Evolutionary conservation across 1,140 invertebrate genomes (phyloP).

Genomic region (Zaprionus africanus): DNA sequence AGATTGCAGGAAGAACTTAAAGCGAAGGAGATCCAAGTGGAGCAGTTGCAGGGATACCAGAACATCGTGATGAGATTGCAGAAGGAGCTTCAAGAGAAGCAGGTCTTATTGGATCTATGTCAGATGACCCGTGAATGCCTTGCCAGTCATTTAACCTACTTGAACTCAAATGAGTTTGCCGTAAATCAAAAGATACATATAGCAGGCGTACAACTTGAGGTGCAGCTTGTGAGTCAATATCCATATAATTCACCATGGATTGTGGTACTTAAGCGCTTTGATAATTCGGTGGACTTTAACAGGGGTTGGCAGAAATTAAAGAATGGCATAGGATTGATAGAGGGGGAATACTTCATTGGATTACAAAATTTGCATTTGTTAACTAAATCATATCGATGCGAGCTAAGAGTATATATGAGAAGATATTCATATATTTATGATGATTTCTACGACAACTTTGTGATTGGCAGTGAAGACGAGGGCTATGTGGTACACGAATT

Average conservation of each 20-base stretch:
- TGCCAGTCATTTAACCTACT: background rate
- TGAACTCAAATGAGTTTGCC: accelerated
- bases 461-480: conserved; percentile 5
- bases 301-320: conserved; percentile 8
- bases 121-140: background rate
- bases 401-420: background rate
- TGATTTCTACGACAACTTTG: conserved; percentile 11
- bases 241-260: background rate
- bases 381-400: background rate
- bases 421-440: background rate
- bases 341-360: conserved; percentile 18
- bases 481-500: background rate
- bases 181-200: background rate
- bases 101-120: background rate
- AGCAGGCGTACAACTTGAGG: background rate
- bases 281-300: background rate
- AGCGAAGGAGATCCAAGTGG: too few species aligned
- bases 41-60: too few species aligned
- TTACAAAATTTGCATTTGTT: conserved; percentile 5
- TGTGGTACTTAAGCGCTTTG: background rate
- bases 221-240: background rate
- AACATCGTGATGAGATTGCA: too few species aligned
- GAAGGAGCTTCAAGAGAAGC: too few species aligned
- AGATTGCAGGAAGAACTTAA: too few species aligned
- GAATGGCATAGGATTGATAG: background rate